Percentiles rank a stretch among this genome's conserved stretches.
phyloP scores from a whole-genome alignment of 2,113 vertebrate species.

The Sinocyclocheilus rhinocerous region DNA sequence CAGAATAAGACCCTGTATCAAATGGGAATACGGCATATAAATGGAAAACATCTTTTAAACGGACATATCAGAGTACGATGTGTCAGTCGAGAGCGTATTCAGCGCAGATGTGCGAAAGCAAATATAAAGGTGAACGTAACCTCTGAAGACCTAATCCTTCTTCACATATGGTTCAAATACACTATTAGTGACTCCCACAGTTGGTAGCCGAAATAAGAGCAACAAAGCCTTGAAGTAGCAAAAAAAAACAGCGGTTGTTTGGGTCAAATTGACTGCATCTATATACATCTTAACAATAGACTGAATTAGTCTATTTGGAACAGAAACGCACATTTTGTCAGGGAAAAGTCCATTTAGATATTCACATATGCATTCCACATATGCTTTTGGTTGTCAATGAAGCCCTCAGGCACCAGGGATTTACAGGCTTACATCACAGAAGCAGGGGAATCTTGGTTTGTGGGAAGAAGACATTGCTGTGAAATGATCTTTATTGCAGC shows the following conservation, averaged over 20 bases:
- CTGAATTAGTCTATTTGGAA: neutral
- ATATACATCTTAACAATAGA: neutral
- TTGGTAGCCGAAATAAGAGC: neutral
- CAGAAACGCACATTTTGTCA: neutral
- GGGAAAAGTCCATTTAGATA: neutral
- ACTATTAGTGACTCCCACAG: neutral
- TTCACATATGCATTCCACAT: slow-evolving; percentile 17
- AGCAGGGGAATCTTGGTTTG: slow-evolving; percentile 13
- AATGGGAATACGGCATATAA: neutral
- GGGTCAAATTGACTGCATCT: neutral
- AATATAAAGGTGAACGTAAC: neutral
- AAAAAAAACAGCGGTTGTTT: neutral
- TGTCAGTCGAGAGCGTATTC: neutral
- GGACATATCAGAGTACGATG: neutral
- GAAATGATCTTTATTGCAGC: slow-evolving; percentile 17
- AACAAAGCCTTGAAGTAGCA: neutral
- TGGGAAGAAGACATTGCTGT: neutral
- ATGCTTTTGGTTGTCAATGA: slow-evolving; percentile 14
- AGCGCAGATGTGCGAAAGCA: neutral
- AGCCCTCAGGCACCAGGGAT: neutral
- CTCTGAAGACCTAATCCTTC: neutral
- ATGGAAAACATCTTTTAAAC: slow-evolving; percentile 35
- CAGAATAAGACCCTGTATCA: slow-evolving; percentile 25
- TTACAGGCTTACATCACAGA: slow-evolving; percentile 30
- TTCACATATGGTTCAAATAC: neutral